These are phyloP conservation scores for Microtus montanus DNA, from an alignment of 2,113 vertebrate species.

Conservation along the genomic window DNA sequence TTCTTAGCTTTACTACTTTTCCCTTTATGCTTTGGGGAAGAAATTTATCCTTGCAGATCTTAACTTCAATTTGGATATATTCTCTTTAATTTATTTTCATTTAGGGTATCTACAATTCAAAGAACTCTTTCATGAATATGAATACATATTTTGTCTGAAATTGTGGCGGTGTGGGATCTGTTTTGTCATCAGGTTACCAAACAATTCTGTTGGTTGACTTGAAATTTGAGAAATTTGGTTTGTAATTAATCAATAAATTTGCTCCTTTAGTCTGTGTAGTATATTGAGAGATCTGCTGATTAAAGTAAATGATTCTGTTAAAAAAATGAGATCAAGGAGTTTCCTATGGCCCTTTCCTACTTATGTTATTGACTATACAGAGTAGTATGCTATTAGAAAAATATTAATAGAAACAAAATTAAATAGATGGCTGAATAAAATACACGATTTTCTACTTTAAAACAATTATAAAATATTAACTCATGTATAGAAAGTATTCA, in stretches of 20 bases:
- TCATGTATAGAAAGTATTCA: neutral
- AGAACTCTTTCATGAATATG: neutral
- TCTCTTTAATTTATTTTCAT: neutral
- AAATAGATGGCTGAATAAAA: neutral
- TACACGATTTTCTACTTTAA: neutral
- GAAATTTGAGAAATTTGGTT: conserved; percentile 20
- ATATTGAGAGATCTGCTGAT: neutral
- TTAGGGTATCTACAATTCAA: neutral
- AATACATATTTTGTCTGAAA: neutral
- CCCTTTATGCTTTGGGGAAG: neutral
- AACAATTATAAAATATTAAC: conserved; percentile 17
- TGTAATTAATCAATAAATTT: neutral
- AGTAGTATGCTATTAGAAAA: neutral
- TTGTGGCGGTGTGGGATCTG: neutral
- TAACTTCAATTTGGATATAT: neutral
- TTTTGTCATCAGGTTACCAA: conserved; percentile 5
- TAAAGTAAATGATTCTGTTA: conserved; percentile 41
- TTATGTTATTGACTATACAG: neutral
- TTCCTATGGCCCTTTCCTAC: neutral
- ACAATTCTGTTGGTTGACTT: neutral
- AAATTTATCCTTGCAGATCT: neutral
- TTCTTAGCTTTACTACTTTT: neutral
- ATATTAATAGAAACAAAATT: neutral
- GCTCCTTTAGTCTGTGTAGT: neutral
- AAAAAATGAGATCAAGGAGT: conserved; percentile 26